These are phyloP conservation scores for Drosophila paulistorum DNA, from an alignment of 1,140 invertebrate genomes.

Conservation along the genomic window DNA sequence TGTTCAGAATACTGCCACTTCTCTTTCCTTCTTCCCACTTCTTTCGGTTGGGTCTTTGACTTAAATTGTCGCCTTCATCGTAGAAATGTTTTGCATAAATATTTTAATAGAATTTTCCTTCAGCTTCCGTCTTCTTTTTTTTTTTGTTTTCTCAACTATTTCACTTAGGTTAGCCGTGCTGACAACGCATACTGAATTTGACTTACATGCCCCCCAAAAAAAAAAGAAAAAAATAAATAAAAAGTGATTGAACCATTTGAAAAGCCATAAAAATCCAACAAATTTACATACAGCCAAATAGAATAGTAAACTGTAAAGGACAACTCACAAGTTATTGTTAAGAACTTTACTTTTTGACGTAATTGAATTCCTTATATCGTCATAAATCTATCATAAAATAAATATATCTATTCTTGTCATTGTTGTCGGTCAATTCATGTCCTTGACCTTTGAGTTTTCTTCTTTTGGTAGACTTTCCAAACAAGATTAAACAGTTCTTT, in stretches of 20 bases:
- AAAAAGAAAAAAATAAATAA: conserved; percentile 9
- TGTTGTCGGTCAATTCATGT: neutral
- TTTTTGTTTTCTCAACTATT: conserved; percentile 60
- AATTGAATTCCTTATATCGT: neutral
- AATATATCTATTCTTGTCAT: neutral
- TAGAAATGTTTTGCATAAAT: conserved; percentile 69
- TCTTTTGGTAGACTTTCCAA: neutral
- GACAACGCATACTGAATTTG: conserved; percentile 49
- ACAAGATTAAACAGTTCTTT: conserved; percentile 39
- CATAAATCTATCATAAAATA: neutral
- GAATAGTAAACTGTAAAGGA: neutral
- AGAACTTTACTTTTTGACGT: neutral
- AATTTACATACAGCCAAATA: conserved; percentile 41
- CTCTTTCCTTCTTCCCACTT: neutral
- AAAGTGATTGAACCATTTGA: conserved; percentile 60
- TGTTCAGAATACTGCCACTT: conserved; percentile 34
- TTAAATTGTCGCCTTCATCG: conserved; percentile 50
- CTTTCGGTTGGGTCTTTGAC: neutral
- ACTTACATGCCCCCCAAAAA: conserved; percentile 40
- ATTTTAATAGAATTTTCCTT: conserved; percentile 75
- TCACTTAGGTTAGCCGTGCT: neutral
- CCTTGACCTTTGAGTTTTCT: neutral
- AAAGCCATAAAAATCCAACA: conserved; percentile 41
- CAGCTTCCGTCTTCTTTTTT: too few species aligned
- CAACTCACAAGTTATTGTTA: conserved; percentile 1